Conservation (phyloP, 2,113 vertebrate genomes). For the Zootoca vivipara region DNA sequence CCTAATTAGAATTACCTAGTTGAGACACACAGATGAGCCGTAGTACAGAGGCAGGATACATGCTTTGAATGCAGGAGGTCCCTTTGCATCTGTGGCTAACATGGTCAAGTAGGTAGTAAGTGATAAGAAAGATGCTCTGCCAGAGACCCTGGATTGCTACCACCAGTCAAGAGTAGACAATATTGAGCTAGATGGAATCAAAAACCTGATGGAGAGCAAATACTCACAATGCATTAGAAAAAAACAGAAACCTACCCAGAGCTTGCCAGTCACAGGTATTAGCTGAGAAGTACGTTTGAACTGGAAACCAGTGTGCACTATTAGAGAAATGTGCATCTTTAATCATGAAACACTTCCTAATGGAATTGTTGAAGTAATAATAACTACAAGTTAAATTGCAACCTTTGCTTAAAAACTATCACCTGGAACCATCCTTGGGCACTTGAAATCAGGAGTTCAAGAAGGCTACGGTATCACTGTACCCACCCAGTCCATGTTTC, state of each 20-base stretch:
- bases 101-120: background rate
- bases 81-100: background rate
- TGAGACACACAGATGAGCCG: too few relatives aligned
- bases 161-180: background rate
- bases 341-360: background rate
- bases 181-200: background rate
- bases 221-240: background rate
- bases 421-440: slow-evolving; percentile 50
- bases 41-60: background rate
- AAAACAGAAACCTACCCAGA: background rate
- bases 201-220: too few relatives aligned
- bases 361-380: slow-evolving; percentile 14
- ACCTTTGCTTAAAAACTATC: background rate
- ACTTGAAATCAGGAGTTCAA: background rate
- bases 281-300: slow-evolving; percentile 14
- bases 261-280: background rate
- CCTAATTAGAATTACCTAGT: too few relatives aligned
- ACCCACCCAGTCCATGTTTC: background rate
- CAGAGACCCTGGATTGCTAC: background rate
- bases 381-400: background rate
- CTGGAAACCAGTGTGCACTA: slow-evolving; percentile 11
- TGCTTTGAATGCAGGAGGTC: background rate
- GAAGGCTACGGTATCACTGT: background rate
- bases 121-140: background rate
- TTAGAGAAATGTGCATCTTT: slow-evolving; percentile 25